These are phyloP conservation scores for Nomada goodeniana DNA, from an alignment of 2,888 invertebrate species.

Conservation along the genomic window DNA sequence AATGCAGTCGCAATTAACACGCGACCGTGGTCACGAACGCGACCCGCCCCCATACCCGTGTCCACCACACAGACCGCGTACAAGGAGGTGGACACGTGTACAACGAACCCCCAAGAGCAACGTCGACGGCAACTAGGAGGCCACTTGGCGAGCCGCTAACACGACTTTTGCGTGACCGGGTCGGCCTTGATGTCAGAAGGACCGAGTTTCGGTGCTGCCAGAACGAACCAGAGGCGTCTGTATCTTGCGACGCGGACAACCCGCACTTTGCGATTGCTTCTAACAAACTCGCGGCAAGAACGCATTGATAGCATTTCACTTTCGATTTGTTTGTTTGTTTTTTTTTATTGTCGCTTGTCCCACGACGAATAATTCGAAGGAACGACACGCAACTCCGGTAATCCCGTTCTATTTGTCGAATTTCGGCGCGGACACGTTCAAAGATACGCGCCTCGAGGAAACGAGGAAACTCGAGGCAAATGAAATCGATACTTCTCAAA, in stretches of 20 bases:
- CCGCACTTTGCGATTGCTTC: neutral
- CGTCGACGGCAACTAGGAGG: constrained; percentile 63
- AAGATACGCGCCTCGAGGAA: neutral
- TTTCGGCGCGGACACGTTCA: neutral
- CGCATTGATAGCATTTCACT: too few relatives aligned
- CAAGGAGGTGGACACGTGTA: constrained; percentile 49
- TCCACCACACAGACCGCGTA: neutral
- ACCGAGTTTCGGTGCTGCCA: constrained; percentile 56
- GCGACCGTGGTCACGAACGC: constrained; percentile 62
- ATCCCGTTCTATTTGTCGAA: too few relatives aligned
- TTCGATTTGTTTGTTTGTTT: too few relatives aligned
- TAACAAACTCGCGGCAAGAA: too few relatives aligned
- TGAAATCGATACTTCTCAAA: neutral
- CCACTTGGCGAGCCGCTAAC: constrained; percentile 81
- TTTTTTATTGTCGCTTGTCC: too few relatives aligned
- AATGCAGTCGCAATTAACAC: constrained; percentile 72
- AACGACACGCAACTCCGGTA: too few relatives aligned
- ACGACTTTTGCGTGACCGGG: constrained; percentile 81
- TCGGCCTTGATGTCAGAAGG: constrained; percentile 66
- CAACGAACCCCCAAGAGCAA: constrained; percentile 47
- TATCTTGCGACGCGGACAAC: neutral
- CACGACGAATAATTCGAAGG: too few relatives aligned
- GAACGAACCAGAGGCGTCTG: constrained; percentile 5
- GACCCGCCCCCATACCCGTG: constrained; percentile 10
- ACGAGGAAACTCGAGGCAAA: neutral